A percentile compares a stretch with the other conserved stretches of the same genome.
Evolutionary conservation across 2,113 vertebrate species (phyloP).

Genomic region (Plestiodon gilberti): DNA sequence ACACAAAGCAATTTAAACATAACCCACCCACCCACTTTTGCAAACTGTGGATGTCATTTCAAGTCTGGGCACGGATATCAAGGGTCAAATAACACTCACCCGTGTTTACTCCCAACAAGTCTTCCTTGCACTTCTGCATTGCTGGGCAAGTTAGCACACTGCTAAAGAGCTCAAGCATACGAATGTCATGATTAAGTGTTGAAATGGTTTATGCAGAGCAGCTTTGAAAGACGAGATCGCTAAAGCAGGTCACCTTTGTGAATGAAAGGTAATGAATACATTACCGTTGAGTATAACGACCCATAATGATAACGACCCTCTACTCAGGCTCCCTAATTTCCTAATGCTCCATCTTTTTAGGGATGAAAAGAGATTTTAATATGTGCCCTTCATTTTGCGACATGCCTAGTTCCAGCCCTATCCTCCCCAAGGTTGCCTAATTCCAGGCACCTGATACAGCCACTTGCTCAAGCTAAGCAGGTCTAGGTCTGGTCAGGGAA

Average conservation of each 20-base stretch:
- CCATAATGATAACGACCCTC: background rate
- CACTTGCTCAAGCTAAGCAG: no score
- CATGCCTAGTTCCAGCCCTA: no score
- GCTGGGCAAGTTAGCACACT: slow-evolving; percentile 18
- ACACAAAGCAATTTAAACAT: background rate
- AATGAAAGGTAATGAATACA: background rate
- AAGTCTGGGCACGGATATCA: slow-evolving; percentile 20
- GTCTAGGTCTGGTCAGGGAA: no score
- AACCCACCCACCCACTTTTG: slow-evolving; percentile 16
- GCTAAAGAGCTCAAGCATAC: background rate
- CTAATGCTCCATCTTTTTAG: background rate
- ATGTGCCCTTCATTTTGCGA: no score
- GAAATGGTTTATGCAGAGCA: fast-evolving
- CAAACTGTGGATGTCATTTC: slow-evolving; percentile 33
- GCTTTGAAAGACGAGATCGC: fast-evolving
- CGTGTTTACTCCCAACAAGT: background rate
- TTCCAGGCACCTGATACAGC: no score
- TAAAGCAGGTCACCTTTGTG: background rate
- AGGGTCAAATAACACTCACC: slow-evolving; percentile 36
- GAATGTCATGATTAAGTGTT: background rate
- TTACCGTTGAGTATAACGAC: background rate
- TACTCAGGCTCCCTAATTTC: background rate
- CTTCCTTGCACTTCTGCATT: background rate
- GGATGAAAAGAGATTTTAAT: background rate
- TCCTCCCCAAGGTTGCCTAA: no score